Percentiles rank a stretch among this genome's conserved stretches.
These are phyloP conservation scores for Cryptophagus acutangulus DNA, from an alignment of 2,888 invertebrate genomes.

Conservation along the genomic window DNA sequence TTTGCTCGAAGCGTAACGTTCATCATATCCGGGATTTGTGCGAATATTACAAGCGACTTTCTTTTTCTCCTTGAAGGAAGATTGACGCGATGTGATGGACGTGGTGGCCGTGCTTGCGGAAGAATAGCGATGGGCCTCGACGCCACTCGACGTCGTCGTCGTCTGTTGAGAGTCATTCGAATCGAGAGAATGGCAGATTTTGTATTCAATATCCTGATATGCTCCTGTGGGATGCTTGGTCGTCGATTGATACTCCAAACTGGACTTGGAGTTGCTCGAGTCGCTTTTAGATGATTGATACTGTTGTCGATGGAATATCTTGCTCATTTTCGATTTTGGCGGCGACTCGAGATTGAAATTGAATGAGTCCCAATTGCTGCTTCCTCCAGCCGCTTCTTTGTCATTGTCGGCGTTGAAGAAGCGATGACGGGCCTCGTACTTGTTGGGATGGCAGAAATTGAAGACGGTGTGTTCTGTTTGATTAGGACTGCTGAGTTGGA, in stretches of 20 bases:
- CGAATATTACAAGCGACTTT: conserved; percentile 50
- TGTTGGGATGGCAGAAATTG: conserved; percentile 16
- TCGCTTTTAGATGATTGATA: conserved; percentile 43
- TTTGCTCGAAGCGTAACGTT: conserved; percentile 42
- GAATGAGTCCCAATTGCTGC: conserved; percentile 37
- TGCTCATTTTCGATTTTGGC: conserved; percentile 36
- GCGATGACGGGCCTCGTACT: neutral
- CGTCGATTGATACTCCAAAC: conserved; percentile 42
- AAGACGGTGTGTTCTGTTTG: conserved; percentile 32
- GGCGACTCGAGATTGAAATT: conserved; percentile 42
- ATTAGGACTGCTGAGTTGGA: conserved; percentile 38
- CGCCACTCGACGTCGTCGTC: conserved; percentile 1
- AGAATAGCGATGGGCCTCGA: neutral
- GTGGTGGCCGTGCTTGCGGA: too few species aligned
- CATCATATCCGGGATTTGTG: conserved; percentile 59
- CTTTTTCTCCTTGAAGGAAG: conserved; percentile 42
- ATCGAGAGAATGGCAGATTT: conserved; percentile 44
- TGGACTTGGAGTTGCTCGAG: conserved; percentile 41
- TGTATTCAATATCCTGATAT: conserved; percentile 45
- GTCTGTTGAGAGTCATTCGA: conserved; percentile 39
- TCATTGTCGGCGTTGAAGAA: too few species aligned
- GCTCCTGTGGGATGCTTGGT: conserved; percentile 43
- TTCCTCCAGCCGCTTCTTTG: conserved; percentile 30
- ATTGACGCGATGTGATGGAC: conserved; percentile 26
- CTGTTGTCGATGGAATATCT: conserved; percentile 30